phyloP scores from a whole-genome alignment of 2,797 vertebrate species.

The Clarias pachynema region DNA sequence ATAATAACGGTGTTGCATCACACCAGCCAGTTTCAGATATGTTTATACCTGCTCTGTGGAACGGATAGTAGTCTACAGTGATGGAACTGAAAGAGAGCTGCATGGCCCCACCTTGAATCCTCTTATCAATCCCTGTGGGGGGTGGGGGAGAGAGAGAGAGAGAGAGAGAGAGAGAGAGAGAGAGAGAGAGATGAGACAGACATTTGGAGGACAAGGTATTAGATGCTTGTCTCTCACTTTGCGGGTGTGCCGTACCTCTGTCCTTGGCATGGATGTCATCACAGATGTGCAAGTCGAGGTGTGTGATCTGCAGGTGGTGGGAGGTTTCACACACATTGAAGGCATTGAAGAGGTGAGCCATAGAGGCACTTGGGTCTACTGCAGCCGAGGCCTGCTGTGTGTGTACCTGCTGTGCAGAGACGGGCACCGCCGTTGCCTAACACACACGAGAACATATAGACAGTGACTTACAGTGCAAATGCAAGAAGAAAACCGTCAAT shows the following conservation, averaged over 20 bases:
- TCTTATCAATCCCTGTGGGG: slow-evolving; percentile 78
- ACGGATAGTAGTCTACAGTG: slow-evolving; percentile 96
- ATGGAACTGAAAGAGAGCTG: slow-evolving; percentile 94
- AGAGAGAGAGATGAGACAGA: background rate
- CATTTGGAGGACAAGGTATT: background rate
- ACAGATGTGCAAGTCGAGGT: slow-evolving; percentile 97
- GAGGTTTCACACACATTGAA: slow-evolving; percentile 96
- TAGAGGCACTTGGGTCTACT: slow-evolving; percentile 85
- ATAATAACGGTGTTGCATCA: background rate
- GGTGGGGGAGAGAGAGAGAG: background rate
- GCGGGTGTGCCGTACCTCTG: slow-evolving; percentile 77
- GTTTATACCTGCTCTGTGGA: slow-evolving; percentile 90
- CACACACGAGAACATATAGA: slow-evolving; percentile 27
- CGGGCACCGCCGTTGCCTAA: slow-evolving; percentile 80
- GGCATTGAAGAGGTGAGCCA: slow-evolving; percentile 87
- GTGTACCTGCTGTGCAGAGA: slow-evolving; percentile 85
- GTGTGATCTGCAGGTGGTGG: slow-evolving; percentile 94
- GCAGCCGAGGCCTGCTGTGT: slow-evolving; percentile 80
- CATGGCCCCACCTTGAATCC: slow-evolving; percentile 94
- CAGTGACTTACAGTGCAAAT: slow-evolving; percentile 10
- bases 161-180: background rate
- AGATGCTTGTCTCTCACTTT: background rate
- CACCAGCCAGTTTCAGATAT: background rate
- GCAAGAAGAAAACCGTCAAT: slow-evolving; percentile 8
- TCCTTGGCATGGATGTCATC: slow-evolving; percentile 93